Percentiles rank a stretch among this genome's conserved stretches.
phyloP scores from a whole-genome alignment of 2,797 vertebrate genomes.

The Brachyalestes nurse region DNA sequence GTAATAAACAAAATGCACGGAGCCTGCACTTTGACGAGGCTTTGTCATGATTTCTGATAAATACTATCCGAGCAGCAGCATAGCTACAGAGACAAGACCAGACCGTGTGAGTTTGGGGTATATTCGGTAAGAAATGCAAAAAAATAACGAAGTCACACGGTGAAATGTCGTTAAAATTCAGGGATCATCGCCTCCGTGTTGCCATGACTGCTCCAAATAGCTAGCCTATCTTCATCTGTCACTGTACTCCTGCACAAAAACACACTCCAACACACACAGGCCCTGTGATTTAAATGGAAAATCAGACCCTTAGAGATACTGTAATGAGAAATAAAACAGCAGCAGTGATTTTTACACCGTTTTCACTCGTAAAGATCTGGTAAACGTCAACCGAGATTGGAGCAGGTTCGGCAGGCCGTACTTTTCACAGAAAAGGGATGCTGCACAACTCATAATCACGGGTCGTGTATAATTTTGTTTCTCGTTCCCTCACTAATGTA shows the following conservation, averaged over 20 bases:
- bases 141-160: constrained; percentile 22
- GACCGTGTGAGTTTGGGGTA: neutral
- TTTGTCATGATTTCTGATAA: constrained; percentile 6
- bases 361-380: constrained; percentile 30
- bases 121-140: neutral
- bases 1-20: neutral
- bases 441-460: neutral
- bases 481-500: neutral
- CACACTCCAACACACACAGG: neutral
- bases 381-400: constrained; percentile 36
- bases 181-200: constrained; percentile 62
- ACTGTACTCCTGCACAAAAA: constrained; percentile 15
- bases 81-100: too few relatives aligned
- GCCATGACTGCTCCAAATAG: constrained; percentile 60
- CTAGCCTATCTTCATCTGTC: constrained; percentile 45
- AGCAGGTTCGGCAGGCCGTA: constrained; percentile 14
- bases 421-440: neutral
- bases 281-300: constrained; percentile 4
- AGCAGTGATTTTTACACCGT: constrained; percentile 12
- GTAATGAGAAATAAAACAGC: constrained; percentile 9
- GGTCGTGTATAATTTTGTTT: constrained; percentile 27
- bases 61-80: constrained; percentile 9
- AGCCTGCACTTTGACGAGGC: neutral
- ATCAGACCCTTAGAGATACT: neutral
- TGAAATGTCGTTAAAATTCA: constrained; percentile 58